Base-by-base conservation (phyloP, 2,113 vertebrate genomes). In the Hipposideros armiger region DNA sequence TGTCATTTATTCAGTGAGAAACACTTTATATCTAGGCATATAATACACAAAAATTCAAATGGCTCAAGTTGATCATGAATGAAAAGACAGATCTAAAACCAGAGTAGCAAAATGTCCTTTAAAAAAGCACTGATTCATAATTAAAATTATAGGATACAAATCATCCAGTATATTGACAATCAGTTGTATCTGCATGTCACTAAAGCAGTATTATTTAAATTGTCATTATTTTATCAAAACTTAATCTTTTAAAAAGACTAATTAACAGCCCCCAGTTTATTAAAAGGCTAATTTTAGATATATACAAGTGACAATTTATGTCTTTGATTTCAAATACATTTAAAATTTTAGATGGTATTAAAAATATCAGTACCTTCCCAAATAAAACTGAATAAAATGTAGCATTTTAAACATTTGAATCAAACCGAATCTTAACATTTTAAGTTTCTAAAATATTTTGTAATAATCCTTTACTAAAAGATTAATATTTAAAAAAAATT, bases 271-370 rank as follows among this genome's bases (percentile, higher is more conserved):
- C 40, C 28, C 40, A 17, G 54, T 66, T 96, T 93, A 67, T 28
- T 82, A 80, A 84, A 81, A 56, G 40, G 15, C 52, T 40, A 83
- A 60, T 87, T 84, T 80, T 67, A 91, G 22, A 78, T 64, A 20
- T 40, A 87, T 32, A n/a, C 14, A 94, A 64, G 30, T 86, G 45
- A 88, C 4, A 90, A 56, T 6, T 87, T 82, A n/a, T 7, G n/a
- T 54, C 50, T 74, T 60, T 56, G 66, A 24, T 96, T 76, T 81
- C 66, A 95, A 91, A 50, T 28, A 77, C 17, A 93, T 62, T 90
- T 84, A 77, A 87, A 86, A 77, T 60, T 67, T 78, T 90, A 76
- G 66, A 81, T 60, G 22, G 20, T 91, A 32, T 92, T 95, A 92
- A 95, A 95, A 89, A 13, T 87, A 81, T 56, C 9, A 77, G 36